Base-by-base conservation (phyloP, 2,888 invertebrate species). In the Pediacus dermestoides region DNA sequence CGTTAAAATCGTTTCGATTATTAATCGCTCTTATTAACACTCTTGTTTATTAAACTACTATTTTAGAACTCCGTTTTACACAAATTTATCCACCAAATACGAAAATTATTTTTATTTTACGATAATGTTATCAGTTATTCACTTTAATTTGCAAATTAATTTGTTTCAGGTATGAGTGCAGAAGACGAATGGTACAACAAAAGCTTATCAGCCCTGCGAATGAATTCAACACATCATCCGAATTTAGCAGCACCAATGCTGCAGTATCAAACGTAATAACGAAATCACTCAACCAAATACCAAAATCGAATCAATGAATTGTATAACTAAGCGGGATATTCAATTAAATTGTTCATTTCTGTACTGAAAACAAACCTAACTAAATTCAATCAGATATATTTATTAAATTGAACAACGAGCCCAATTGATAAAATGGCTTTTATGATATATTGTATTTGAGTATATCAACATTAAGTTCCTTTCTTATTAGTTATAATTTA, bases 161-260 rank as follows among this genome's bases (percentile, higher is more conserved):
- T 37, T 35, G 15, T 55, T 66, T 22, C 73, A 91, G 92, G 90
- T 57, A 91, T 91, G 88, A 87, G 85, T 53, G 85, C 89, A 30
- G 90, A 90, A 68, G 94, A 89, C 69, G 94, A 95, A 72, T 96
- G 95, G 95, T 96, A 96, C 80, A 96, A 95, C 77, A 95, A 95
- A 75, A 93, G 93, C 63, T 78, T 96, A 63, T 94, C 94, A 42
- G 95, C 95, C 37, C 78, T 96, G 58, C 82, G 95, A 70, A 96
- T 96, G 95, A 95, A 95, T 77, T 85, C 88, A 63, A 88, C 91
- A 35, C 91, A 93, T 71, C 90, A 93, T 72, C 91, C 93, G 55
- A 93, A 94, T 75, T 81, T 95, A 63, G 85, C 92, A 40, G 90
- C 94, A 57, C 93, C 94, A 40, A 94, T 96, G 89, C 77, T 96